Conservation (phyloP, 2,888 invertebrate species). For the Abrostola triplasia region DNA sequence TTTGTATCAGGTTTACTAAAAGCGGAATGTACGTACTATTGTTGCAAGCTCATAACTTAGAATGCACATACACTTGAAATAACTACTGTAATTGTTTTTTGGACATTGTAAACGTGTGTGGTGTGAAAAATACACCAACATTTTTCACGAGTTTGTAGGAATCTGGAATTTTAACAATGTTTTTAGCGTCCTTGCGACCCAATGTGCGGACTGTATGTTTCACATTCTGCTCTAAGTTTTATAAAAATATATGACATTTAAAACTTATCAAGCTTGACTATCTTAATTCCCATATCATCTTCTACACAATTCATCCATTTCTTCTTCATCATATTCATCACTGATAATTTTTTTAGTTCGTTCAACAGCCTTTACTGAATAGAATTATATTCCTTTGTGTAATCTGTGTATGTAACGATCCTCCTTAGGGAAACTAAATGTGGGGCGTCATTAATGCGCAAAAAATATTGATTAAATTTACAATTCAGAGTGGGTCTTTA, state of each 20-base stretch:
- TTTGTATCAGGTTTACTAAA: slow-evolving; percentile 15
- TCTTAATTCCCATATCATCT: too few relatives aligned
- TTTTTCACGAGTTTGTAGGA: background rate
- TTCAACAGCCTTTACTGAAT: too few relatives aligned
- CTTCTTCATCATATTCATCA: too few relatives aligned
- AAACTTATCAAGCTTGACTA: too few relatives aligned
- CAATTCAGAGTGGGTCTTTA: slow-evolving; percentile 28
- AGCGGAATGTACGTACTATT: slow-evolving; percentile 8
- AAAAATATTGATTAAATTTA: slow-evolving; percentile 20
- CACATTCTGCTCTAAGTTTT: background rate
- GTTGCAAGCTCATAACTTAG: background rate
- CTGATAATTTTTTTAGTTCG: too few relatives aligned
- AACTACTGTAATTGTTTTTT: background rate
- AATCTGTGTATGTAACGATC: background rate
- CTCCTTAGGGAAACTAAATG: slow-evolving; percentile 8
- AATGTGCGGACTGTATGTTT: background rate
- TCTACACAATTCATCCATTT: too few relatives aligned
- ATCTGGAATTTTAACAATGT: background rate
- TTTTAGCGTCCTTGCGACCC: background rate
- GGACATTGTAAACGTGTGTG: background rate
- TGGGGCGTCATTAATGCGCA: slow-evolving; percentile 16
- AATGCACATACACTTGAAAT: background rate
- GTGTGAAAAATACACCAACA: background rate
- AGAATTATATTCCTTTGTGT: background rate
- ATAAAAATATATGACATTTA: too few relatives aligned